Base-by-base conservation (phyloP, 1,140 invertebrate genomes). In the Zaprionus inermis region DNA sequence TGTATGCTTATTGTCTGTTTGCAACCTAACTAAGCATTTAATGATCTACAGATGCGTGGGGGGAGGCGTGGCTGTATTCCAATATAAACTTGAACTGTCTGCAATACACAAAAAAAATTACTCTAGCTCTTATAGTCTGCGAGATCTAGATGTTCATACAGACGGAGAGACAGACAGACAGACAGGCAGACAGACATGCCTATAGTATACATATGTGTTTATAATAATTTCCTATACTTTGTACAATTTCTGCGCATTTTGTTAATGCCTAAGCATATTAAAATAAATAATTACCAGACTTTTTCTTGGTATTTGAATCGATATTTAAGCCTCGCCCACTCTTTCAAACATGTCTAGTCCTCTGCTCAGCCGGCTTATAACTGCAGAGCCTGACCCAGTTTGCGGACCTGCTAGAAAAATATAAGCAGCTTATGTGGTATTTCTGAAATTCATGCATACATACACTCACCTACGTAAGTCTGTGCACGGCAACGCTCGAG, bases 371-470 rank as follows among this genome's bases (percentile, higher is more conserved):
- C 44, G 44, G 44, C 44, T 49, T 49, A 49, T 12, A 49, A 49
- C 44, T 49, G 16, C 38, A 9, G n/a, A 44, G 38, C 38, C 38
- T 44, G 38, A 44, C 38, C 38, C 38, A 44, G n/a, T 44, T 44
- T 44, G n/a, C 9, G n/a, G n/a, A 49, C 18, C 18, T 22, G 44
- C 44, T 49, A 49, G 18, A 49, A 22, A 49, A 49, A 22, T 20
- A 6, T 49, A 49, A 49, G 44, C 44, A 49, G 44, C 44, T 49
- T 49, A 49, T 7, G 6, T 49, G 44, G 44, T n/a, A 38, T n/a
- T 38, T 38, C 36, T 6, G 3, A 38, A 14, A n/a, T 38, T 5
- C 5, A 38, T 24, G 4, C 5, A 12, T 20, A 5, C 18, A 38
- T 41, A 58, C 51, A 54, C 20, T 54, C 51, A 24, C 38, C 16